Base-by-base conservation (phyloP, 2,888 invertebrate genomes). In the Drosophila rellima region DNA sequence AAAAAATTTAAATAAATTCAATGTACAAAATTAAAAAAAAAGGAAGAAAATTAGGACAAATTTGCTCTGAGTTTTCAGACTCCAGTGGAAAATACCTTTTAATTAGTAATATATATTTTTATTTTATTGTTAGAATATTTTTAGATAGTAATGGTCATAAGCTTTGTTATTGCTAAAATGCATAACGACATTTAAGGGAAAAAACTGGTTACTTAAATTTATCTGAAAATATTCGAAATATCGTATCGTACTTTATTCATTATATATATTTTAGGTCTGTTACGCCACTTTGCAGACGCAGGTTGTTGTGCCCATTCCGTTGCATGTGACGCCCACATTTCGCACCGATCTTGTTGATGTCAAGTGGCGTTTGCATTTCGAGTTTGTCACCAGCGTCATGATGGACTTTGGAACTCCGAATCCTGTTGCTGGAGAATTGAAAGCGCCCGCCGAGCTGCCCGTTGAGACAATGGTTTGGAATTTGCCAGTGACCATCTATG, bases 391-490 rank as follows among this genome's bases (percentile, higher is more conserved):
- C 0, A 96, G 96, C 69, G 94, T 94, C 3, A 94, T 95, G 91
- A 95, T 95, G 87, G 94, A 94, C 59, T 93, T 95, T 54, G 94
- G 61, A 0, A 70, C 47, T 2, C 78, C 84, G 0, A 89, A 82
- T 79, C 79, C 83, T 0, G 75, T 70, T 13, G 93, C 92, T 15
- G 94, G 94, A 17, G 92, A 92, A 54, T 97, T 98, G 96, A 96
- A 95, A 85, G 98, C 97, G 0, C 98, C 98, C 0, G 93, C 95
- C 2, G 95, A 95, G 75, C 94, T 98, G 31, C 95, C 97, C 11
- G 98, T 99, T 65, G 99, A 99, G 93, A 99, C 99, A 0, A 98
- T 99, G 98, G 96, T 98, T 13, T 99, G 99, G 99, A 98, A 99
- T 93, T 94, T 99, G 59, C 98, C 99, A 0, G 96, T 99, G 57